These are phyloP conservation scores for Siniperca undulata DNA, from an alignment of 2,797 vertebrate genomes.

Conservation along the genomic window DNA sequence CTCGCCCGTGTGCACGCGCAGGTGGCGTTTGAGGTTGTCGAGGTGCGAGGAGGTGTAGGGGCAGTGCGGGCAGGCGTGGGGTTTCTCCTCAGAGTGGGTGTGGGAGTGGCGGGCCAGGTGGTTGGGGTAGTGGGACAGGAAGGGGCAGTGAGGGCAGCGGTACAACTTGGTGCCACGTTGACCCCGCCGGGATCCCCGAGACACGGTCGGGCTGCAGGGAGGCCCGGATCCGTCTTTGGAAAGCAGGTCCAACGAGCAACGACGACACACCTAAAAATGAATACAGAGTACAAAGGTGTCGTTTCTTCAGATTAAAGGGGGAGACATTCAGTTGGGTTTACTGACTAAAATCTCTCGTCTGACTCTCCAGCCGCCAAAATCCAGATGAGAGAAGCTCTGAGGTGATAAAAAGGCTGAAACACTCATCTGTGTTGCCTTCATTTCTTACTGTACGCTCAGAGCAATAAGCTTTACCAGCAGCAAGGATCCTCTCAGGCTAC, in stretches of 20 bases:
- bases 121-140: constrained; percentile 94
- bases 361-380: too few relatives aligned
- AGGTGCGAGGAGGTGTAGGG: constrained; percentile 93
- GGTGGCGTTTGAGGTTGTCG: constrained; percentile 96
- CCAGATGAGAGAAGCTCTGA: too few relatives aligned
- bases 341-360: background rate
- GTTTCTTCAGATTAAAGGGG: too few relatives aligned
- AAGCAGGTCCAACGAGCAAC: constrained; percentile 86
- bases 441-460: too few relatives aligned
- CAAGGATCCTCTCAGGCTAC: too few relatives aligned
- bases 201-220: constrained; percentile 44
- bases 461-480: too few relatives aligned
- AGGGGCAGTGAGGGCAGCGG: constrained; percentile 91
- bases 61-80: constrained; percentile 93
- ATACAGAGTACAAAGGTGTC: background rate
- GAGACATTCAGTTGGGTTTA: too few relatives aligned
- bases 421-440: too few relatives aligned
- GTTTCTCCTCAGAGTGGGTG: constrained; percentile 95
- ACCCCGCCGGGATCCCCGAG: constrained; percentile 42
- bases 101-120: constrained; percentile 95
- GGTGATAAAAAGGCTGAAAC: too few relatives aligned
- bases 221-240: constrained; percentile 72
- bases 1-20: constrained; percentile 95
- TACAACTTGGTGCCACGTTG: constrained; percentile 85
- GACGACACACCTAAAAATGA: constrained; percentile 85